Evolutionary conservation across 1,140 invertebrate genomes (phyloP).

Genomic region (Coelopa frigida): DNA sequence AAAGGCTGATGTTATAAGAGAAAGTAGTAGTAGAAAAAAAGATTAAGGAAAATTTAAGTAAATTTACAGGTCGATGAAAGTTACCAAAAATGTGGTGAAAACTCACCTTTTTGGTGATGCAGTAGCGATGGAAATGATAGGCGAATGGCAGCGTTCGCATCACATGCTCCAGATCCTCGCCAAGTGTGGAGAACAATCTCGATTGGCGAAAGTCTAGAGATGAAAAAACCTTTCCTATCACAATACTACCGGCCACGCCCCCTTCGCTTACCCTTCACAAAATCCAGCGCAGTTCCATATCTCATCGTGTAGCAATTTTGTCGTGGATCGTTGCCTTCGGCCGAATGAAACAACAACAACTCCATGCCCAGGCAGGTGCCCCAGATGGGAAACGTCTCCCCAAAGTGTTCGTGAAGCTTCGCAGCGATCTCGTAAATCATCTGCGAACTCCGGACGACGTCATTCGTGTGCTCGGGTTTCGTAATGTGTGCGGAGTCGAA

Average conservation of each 20-base stretch:
- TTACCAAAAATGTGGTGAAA: no score
- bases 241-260: neutral
- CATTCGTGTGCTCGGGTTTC: slow-evolving; percentile 45
- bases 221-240: neutral
- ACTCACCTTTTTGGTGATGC: slow-evolving; percentile 57
- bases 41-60: no score
- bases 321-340: slow-evolving; percentile 14
- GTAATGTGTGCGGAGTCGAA: no score
- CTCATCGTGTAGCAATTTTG: slow-evolving; percentile 17
- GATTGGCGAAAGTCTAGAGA: slow-evolving; percentile 44
- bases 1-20: no score
- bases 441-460: slow-evolving; percentile 53
- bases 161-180: slow-evolving; percentile 49
- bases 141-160: slow-evolving; percentile 58
- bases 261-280: slow-evolving; percentile 5
- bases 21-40: no score
- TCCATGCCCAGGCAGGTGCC: slow-evolving; percentile 87
- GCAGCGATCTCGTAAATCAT: slow-evolving; percentile 56
- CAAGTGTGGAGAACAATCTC: slow-evolving; percentile 50
- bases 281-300: slow-evolving; percentile 15
- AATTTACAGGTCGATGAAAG: no score
- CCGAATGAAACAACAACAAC: slow-evolving; percentile 60
- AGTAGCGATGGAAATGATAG: slow-evolving; percentile 66
- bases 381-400: slow-evolving; percentile 74
- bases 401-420: slow-evolving; percentile 57